A percentile compares a stretch with the other conserved stretches of the same genome.
Conservation (phyloP, 2,888 invertebrate genomes). For the Cheilosia vernalis region DNA sequence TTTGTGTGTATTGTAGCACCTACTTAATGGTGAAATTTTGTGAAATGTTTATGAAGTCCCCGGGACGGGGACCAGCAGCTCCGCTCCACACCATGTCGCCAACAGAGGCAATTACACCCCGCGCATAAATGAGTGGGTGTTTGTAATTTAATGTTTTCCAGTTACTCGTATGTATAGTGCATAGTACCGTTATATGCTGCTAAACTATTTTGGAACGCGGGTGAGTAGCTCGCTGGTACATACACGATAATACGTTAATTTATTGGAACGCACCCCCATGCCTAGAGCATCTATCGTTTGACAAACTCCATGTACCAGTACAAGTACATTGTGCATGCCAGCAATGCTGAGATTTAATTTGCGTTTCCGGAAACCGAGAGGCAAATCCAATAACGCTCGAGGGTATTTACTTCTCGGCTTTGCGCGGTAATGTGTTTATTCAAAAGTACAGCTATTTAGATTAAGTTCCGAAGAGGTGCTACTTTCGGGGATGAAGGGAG, state of each 20-base stretch:
- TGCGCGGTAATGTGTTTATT: constrained; percentile 11
- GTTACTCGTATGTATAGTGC: background rate
- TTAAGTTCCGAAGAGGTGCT: background rate
- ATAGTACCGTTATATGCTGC: background rate
- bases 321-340: constrained; percentile 14
- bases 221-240: constrained; percentile 25
- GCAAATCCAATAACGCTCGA: constrained; percentile 46
- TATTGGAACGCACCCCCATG: constrained; percentile 66
- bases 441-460: background rate
- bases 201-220: constrained; percentile 5
- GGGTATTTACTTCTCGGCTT: constrained; percentile 62
- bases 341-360: constrained; percentile 63
- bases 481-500: background rate
- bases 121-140: constrained; percentile 18
- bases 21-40: constrained; percentile 40
- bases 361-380: constrained; percentile 73
- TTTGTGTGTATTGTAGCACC: constrained; percentile 19
- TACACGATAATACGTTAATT: constrained; percentile 58
- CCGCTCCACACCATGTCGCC: background rate
- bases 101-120: background rate
- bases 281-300: constrained; percentile 43
- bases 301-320: constrained; percentile 41
- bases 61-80: background rate
- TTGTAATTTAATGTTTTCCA: constrained; percentile 21
- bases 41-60: constrained; percentile 47